These are phyloP conservation scores for Drosophila dives DNA, from an alignment of 2,888 invertebrate species.

Conservation along the genomic window DNA sequence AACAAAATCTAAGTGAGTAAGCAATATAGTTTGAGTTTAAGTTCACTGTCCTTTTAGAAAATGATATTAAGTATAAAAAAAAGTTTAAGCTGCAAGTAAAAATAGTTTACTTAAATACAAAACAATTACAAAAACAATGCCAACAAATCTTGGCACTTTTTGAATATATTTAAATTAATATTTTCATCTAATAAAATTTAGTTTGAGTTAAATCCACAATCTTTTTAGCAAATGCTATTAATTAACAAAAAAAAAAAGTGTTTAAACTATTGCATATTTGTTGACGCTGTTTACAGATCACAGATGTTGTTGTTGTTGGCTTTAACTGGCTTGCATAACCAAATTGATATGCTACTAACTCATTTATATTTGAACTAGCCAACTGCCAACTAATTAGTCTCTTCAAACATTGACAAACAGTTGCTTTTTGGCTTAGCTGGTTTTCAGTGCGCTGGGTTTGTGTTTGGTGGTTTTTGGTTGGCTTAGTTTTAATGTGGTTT, in stretches of 20 bases:
- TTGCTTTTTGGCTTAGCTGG: constrained; percentile 13
- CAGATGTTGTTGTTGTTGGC: constrained; percentile 15
- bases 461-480: constrained; percentile 4
- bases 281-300: constrained; percentile 8
- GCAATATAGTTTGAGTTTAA: too few relatives aligned
- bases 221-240: neutral
- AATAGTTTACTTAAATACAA: too few relatives aligned
- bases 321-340: constrained; percentile 18
- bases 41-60: too few relatives aligned
- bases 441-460: neutral
- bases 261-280: neutral
- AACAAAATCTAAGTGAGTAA: too few relatives aligned
- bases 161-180: neutral
- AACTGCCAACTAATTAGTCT: constrained; percentile 64
- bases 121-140: neutral
- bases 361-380: constrained; percentile 53
- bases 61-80: neutral
- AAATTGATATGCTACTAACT: constrained; percentile 46
- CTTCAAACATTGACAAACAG: constrained; percentile 65
- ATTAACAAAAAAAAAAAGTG: neutral
- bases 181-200: neutral
- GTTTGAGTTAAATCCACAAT: neutral
- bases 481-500: constrained; percentile 24
- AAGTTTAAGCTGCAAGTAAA: too few relatives aligned
- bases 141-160: neutral